Evolutionary conservation across 2,797 vertebrate genomes (phyloP).

Genomic region (Threskiornis aethiopicus): DNA sequence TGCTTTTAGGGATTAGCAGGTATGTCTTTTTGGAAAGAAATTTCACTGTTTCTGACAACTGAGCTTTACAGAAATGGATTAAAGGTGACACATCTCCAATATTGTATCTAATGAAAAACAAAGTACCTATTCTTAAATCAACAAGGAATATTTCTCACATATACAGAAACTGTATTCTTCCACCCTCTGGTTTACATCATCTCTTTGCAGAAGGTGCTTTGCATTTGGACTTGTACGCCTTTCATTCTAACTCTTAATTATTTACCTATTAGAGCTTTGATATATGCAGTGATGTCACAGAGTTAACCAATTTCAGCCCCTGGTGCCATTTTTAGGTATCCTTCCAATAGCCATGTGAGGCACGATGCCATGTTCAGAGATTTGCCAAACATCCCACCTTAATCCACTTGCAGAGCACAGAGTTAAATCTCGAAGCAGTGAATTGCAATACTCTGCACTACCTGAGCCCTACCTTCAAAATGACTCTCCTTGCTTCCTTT

Average conservation of each 20-base stretch:
- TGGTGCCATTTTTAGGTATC: neutral
- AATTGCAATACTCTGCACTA: neutral
- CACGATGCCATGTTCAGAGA: neutral
- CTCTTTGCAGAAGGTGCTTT: neutral
- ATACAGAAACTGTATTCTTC: neutral
- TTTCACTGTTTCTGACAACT: slow-evolving; percentile 7
- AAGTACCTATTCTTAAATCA: neutral
- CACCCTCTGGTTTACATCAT: neutral
- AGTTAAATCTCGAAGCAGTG: neutral
- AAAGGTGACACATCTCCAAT: slow-evolving; percentile 47
- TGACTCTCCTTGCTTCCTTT: neutral
- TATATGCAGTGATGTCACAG: neutral
- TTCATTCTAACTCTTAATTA: neutral
- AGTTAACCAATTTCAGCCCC: neutral
- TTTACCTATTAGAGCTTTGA: neutral
- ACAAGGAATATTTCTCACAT: neutral
- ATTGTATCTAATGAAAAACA: neutral
- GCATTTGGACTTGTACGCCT: neutral
- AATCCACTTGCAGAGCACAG: neutral
- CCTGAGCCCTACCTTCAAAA: neutral
- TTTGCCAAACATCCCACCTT: neutral
- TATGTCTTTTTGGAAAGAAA: neutral
- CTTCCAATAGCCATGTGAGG: neutral
- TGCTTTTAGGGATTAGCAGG: slow-evolving; percentile 17
- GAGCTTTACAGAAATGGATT: slow-evolving; percentile 43